Evolutionary conservation across 2,797 vertebrate species (phyloP), one percentile per base, ranked within the genome.

Genomic region (Vireo griseus): DNA sequence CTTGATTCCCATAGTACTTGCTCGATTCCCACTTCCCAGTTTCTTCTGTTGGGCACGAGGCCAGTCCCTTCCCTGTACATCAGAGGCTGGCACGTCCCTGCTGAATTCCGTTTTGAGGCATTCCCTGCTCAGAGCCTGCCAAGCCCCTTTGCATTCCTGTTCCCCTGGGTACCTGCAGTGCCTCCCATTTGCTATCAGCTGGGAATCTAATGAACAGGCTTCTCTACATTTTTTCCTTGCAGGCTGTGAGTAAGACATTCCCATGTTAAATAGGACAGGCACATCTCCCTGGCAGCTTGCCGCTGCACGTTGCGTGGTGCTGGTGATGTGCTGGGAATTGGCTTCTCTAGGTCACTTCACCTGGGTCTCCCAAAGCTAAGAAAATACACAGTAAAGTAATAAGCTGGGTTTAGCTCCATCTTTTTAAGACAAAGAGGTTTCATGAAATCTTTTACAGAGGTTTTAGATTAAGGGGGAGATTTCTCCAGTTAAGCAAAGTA

Each of bases 201-300:
- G 83, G 93, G 92, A 47, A 82, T 65, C 51, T 88, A 59, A 90
- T 20, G 63, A 84, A 21, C n/a, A 79, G 95, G 75, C 78, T 77
- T 20, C 92, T 87, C 72, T 48, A 5, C 80, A 16, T 54, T 62
- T 75, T 90, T 48, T 77, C 40, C 86, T 90, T 92, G 37, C 81
- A 87, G 93, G 92, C 94, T 69, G 11, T 67, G 93, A 84, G 40
- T 92, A 83, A 94, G 92, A 71, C 61, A 48, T 12, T 42, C 31
- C 50, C 77, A 37, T 7, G 54, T 88, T 96, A 90, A 84, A 40
- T 76, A 51, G 78, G 79, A 72, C 52, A 95, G 90, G 37, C 85
- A 11, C 73, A 5, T 51, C 82, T 62, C 82, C 63, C 63, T 31
- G 6, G 93, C 90, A 65, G 76, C 71, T 7, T 13, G 69, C 83